A percentile compares a stretch with the other conserved stretches of the same genome.
Evolutionary conservation across 2,113 vertebrate genomes (phyloP).

Genomic region (Barnardius zonarius): DNA sequence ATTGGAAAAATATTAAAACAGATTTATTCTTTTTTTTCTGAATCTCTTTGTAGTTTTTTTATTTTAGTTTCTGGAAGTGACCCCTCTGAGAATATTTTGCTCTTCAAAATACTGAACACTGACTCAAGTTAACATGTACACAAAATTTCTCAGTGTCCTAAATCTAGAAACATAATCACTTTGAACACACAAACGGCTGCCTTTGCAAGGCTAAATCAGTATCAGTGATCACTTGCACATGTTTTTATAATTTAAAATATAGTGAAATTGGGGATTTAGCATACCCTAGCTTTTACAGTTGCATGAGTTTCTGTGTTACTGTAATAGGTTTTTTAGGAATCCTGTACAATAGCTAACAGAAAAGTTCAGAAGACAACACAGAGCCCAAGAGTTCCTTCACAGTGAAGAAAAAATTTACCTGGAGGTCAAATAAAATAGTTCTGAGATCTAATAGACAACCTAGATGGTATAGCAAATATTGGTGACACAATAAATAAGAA

Average conservation of each 20-base stretch:
- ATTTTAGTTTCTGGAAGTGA: neutral
- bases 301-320: neutral
- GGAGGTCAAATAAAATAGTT: neutral
- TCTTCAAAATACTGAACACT: neutral
- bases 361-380: neutral
- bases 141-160: neutral
- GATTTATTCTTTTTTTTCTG: neutral
- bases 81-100: neutral
- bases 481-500: neutral
- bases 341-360: neutral
- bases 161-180: neutral
- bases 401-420: neutral
- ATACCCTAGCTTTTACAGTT: neutral
- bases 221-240: neutral
- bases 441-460: neutral
- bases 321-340: neutral
- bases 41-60: neutral
- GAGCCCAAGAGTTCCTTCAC: neutral
- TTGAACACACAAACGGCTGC: neutral
- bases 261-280: fast-evolving
- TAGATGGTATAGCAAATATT: neutral
- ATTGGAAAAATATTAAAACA: neutral
- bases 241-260: neutral
- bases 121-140: neutral
- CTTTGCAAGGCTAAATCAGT: neutral